Evolutionary conservation across 2,113 vertebrate species (phyloP).

Genomic region (Laterallus jamaicensis): DNA sequence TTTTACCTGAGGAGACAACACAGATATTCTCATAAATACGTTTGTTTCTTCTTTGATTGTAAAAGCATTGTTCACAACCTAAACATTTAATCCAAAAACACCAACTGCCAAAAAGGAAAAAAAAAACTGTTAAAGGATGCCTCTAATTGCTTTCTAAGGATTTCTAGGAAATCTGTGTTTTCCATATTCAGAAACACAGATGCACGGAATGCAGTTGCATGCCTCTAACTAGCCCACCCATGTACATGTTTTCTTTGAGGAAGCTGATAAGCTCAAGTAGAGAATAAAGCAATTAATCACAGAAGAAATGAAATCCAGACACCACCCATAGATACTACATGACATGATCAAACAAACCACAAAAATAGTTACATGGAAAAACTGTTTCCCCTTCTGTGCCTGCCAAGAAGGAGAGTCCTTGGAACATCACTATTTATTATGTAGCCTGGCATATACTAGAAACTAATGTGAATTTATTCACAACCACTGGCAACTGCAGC

Average conservation of each 20-base stretch:
- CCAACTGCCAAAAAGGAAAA: background rate
- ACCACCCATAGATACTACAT: background rate
- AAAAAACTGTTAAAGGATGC: background rate
- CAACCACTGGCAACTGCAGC: background rate
- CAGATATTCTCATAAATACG: background rate
- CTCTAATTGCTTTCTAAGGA: background rate
- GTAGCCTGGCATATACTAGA: background rate
- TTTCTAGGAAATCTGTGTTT: background rate
- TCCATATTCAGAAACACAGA: background rate
- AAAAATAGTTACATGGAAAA: background rate
- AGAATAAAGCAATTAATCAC: background rate
- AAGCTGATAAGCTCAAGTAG: background rate
- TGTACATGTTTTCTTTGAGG: background rate
- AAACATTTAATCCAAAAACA: background rate
- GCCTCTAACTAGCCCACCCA: background rate
- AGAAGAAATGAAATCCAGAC: background rate
- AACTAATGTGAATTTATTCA: background rate
- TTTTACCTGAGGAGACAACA: constrained; percentile 83
- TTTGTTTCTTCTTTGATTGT: background rate
- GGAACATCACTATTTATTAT: background rate
- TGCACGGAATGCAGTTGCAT: background rate
- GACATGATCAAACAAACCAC: background rate
- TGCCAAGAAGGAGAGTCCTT: background rate
- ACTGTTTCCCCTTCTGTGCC: background rate
- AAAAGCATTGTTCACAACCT: background rate